Base-by-base conservation (phyloP, 2,113 vertebrate genomes). In the Petrocephalus zakoni region DNA sequence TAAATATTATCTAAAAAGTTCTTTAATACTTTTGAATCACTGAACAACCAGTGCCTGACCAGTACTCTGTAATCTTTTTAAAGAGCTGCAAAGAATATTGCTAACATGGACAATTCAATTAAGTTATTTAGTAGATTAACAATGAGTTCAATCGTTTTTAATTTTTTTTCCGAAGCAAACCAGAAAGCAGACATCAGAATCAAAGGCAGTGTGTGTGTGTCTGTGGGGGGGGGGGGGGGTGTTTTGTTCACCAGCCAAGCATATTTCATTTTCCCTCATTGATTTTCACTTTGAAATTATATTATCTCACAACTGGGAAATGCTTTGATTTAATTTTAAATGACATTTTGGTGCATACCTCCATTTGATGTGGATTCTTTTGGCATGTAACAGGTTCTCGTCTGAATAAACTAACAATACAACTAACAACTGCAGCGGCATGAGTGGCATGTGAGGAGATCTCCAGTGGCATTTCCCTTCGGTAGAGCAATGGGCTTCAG, bases 71-170 rank as follows among this genome's bases (percentile, higher is more conserved):
- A 78, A 82, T 90, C 85, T 89, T 72, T 90, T 90, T 56, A 19
- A 61, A 51, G 68, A 72, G 13, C 56, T 87, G 42, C 87, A 89
- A 88, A 61, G 61, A 3, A 9, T 10, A 75, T 61, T 87, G 42
- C 87, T 92, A 88, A 87, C 90, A 56, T 64, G 89, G 37, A 90
- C 53, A 91, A 88, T 90, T 92, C 78, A 91, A 88, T 92, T 89
- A 92, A 87, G 87, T 42, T 78, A 87, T 88, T 88, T 58, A 21
- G 87, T 56, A 86, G 87, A 90, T 92, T 81, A 49, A 89, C 86
- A 61, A 49, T 68, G 83, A 61, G 86, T 11, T 88, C 56, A 89
- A 88, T 49, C 53, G 1, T 42, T 42, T 42, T 42, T 42, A 2
- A 29, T 9, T 58, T 29, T 87, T 9, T 58, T 29, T 85, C 52